These are phyloP conservation scores for Drosophila anomalata DNA, from an alignment of 2,888 invertebrate species.

Conservation along the genomic window DNA sequence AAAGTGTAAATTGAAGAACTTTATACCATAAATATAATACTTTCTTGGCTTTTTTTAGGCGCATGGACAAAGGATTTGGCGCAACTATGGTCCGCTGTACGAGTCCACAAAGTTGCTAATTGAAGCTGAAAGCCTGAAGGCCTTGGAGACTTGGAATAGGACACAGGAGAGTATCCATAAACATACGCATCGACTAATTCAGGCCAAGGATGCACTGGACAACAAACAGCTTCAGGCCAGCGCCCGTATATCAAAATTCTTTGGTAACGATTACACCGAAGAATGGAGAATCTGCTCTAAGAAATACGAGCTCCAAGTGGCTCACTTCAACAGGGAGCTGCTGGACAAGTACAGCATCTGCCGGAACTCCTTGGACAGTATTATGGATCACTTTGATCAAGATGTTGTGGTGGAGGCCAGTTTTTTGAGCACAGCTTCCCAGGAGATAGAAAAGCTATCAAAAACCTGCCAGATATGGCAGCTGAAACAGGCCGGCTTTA, in stretches of 20 bases:
- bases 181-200: slow-evolving; percentile 14
- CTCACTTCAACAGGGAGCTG: slow-evolving; percentile 55
- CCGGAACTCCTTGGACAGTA: slow-evolving; percentile 36
- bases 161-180: slow-evolving; percentile 40
- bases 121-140: slow-evolving; percentile 36
- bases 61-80: slow-evolving; percentile 16
- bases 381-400: slow-evolving; percentile 39
- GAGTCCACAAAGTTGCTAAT: slow-evolving; percentile 52
- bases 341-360: slow-evolving; percentile 45
- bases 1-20: neutral
- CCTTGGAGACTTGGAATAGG: slow-evolving; percentile 46
- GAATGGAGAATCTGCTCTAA: slow-evolving; percentile 45
- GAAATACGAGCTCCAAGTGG: slow-evolving; percentile 55
- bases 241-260: slow-evolving; percentile 33
- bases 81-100: slow-evolving; percentile 59
- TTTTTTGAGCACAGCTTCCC: slow-evolving; percentile 42
- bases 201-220: slow-evolving; percentile 23
- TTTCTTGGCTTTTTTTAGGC: neutral
- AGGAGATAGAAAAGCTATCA: slow-evolving; percentile 32
- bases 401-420: slow-evolving; percentile 39
- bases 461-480: slow-evolving; percentile 45
- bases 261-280: slow-evolving; percentile 19
- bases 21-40: neutral
- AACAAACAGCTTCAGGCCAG: slow-evolving; percentile 27
- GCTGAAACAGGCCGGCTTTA: slow-evolving; percentile 22